These are phyloP conservation scores for Podarcis lilfordi DNA, from an alignment of 2,797 vertebrate genomes.

Conservation along the genomic window DNA sequence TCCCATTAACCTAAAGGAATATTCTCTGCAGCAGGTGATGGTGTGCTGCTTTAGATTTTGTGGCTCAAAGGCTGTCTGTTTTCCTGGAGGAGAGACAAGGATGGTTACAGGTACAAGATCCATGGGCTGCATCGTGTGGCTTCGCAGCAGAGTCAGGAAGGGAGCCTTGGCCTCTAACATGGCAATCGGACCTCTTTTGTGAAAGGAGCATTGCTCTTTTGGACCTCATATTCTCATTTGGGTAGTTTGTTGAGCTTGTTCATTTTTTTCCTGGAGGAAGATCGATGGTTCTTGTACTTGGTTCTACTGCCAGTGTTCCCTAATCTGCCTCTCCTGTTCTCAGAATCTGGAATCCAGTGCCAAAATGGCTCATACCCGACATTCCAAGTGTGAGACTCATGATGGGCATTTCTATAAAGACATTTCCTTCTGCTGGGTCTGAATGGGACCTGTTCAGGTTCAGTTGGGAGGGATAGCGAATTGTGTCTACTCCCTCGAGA, in stretches of 20 bases:
- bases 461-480: background rate
- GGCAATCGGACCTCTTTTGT: background rate
- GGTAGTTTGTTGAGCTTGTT: background rate
- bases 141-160: background rate
- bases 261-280: background rate
- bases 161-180: no score
- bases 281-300: background rate
- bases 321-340: background rate
- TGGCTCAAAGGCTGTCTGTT: no score
- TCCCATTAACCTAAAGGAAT: background rate
- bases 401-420: background rate
- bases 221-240: background rate
- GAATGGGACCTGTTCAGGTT: no score
- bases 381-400: background rate
- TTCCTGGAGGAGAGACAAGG: background rate
- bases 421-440: background rate
- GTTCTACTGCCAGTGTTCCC: background rate
- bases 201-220: background rate
- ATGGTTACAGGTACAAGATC: no score
- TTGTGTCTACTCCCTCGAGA: background rate
- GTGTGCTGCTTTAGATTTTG: background rate
- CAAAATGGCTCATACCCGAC: background rate
- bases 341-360: background rate
- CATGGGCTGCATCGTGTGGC: background rate
- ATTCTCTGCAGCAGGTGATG: background rate